Percentiles rank a stretch among this genome's conserved stretches.
phyloP scores from a whole-genome alignment of 2,113 vertebrate species.

The Variabilichromis moorii region DNA sequence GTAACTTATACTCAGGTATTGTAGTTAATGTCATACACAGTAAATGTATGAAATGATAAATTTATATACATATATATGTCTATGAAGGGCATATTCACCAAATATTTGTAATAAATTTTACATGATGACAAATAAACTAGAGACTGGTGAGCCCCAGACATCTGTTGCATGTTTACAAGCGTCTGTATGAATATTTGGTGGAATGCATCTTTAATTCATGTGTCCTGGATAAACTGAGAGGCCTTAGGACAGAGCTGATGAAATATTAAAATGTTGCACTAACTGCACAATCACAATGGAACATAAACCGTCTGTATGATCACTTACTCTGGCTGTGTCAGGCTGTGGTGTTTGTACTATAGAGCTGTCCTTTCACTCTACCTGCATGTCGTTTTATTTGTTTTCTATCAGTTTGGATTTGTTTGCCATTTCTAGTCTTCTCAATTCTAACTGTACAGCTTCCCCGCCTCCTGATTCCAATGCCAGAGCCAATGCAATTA shows the following conservation, averaged over 20 bases:
- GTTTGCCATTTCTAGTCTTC: neutral
- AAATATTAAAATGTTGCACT: slow-evolving; percentile 18
- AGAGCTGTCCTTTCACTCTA: neutral
- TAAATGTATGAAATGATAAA: neutral
- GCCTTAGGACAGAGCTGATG: neutral
- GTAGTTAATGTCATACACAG: neutral
- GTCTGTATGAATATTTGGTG: neutral
- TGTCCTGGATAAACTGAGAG: neutral
- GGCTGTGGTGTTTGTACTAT: neutral
- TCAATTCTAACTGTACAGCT: neutral
- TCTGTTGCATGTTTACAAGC: neutral
- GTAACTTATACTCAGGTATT: rapidly evolving
- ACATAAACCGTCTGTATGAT: neutral
- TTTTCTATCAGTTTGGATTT: neutral
- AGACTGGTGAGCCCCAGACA: neutral
- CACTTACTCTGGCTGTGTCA: neutral
- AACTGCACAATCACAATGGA: neutral
- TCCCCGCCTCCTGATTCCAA: neutral
- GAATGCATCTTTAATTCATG: slow-evolving; percentile 20
- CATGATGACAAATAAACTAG: neutral
- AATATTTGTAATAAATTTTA: neutral
- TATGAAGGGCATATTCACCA: neutral
- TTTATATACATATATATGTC: neutral
- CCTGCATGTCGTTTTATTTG: neutral
- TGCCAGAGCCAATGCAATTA: rapidly evolving